Evolutionary conservation across 1,140 invertebrate species (phyloP), one percentile per base, ranked within the genome.

Genomic region (Chironomus tepperi): DNA sequence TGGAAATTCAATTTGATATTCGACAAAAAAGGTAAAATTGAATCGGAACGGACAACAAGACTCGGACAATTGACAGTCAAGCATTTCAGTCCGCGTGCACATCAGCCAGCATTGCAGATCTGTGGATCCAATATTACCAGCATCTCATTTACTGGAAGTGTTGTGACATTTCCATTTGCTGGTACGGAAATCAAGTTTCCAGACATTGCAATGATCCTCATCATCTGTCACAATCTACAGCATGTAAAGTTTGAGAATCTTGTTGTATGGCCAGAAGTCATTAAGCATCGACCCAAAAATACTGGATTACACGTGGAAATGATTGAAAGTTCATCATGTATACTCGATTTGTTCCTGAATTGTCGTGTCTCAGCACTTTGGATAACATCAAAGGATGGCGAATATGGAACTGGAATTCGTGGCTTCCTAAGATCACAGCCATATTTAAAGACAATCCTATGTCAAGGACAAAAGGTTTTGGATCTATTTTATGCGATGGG

Each of bases 361-460:
- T 57, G 12, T 15, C 47, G n/a, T 5, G 47, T 57, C 10, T 15
- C 12, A n/a, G 47, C 47, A 1, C 15, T 57, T 1, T 15, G 12
- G n/a, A 10, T 57, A n/a, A n/a, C n/a, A 0, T n/a, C 12, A n/a
- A n/a, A 57, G 3, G n/a, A n/a, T 57, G 47, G n/a, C 5, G 47
- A 57, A 57, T 57, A 57, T 57, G 47, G 47, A 57, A 57, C 47
- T 57, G 47, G 47, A n/a, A 57, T 57, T n/a, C 12, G 47, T 15
- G 47, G 47, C 1, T 57, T 57, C 15, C n/a, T 57, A 1, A 3
- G 47, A 15, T 57, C 47, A 12, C 47, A 57, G 10, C 47, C 47
- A 12, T 15, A 57, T 15, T 57, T 57, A 57, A 57, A 57, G n/a
- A n/a, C 47, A 57, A 12, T 57, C 47, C 5, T n/a, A n/a, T 57